Conservation (phyloP, 2,888 invertebrate species). For the Auanema freiburgensis region DNA sequence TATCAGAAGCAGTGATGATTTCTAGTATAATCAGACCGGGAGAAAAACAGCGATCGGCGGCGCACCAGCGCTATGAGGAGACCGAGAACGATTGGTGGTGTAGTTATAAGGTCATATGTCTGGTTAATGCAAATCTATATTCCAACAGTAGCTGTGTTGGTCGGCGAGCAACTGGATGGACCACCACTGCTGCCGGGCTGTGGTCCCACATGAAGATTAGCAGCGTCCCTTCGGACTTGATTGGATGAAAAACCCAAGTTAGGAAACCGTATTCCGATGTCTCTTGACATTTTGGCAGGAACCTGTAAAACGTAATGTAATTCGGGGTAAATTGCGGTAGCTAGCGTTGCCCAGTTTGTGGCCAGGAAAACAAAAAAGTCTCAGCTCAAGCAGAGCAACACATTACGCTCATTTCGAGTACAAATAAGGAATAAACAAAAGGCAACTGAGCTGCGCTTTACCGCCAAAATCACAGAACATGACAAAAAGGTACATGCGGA, state of each 20-base stretch:
- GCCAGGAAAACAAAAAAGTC: too few species aligned
- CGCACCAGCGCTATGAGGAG: slow-evolving; percentile 1
- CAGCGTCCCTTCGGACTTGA: slow-evolving; percentile 14
- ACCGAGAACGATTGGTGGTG: slow-evolving; percentile 10
- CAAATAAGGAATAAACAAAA: too few species aligned
- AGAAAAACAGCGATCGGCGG: too few species aligned
- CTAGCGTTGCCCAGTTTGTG: too few species aligned
- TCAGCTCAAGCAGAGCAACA: too few species aligned
- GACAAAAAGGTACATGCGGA: slow-evolving; percentile 9
- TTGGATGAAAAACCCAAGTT: slow-evolving; percentile 39
- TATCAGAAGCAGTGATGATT: too few species aligned
- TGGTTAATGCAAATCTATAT: slow-evolving; percentile 6
- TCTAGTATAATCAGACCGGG: too few species aligned
- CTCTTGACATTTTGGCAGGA: slow-evolving; percentile 38
- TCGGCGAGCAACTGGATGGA: slow-evolving; percentile 25
- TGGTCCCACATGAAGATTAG: slow-evolving; percentile 16
- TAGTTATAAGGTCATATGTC: not conserved
- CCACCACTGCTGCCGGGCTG: slow-evolving; percentile 9
- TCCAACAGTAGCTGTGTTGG: slow-evolving; percentile 19
- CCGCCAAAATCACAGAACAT: slow-evolving; percentile 1
- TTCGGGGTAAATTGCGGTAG: not conserved
- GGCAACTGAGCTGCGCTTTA: not conserved
- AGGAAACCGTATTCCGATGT: slow-evolving; percentile 47
- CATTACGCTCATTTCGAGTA: too few species aligned
- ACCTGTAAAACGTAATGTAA: slow-evolving; percentile 30